A percentile compares a stretch with the other conserved stretches of the same genome.
These are phyloP conservation scores for Campylomormyrus tamandua DNA, from an alignment of 2,113 vertebrate species.

Conservation along the genomic window DNA sequence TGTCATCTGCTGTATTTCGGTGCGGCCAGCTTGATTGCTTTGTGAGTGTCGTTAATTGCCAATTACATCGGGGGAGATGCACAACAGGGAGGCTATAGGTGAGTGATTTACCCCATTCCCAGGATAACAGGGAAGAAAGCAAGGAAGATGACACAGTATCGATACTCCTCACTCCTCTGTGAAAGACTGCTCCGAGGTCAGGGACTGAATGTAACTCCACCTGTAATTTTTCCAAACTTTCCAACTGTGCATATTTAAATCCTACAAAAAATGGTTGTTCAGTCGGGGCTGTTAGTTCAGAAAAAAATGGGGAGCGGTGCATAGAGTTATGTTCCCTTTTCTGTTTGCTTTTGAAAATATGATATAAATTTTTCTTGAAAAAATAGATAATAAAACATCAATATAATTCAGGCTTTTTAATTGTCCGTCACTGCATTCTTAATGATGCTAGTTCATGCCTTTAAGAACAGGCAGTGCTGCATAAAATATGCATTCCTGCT, in stretches of 20 bases:
- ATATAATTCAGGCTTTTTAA: not conserved
- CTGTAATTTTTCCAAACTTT: not conserved
- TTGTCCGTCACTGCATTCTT: not conserved
- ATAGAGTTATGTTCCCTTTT: not conserved
- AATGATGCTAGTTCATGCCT: not conserved
- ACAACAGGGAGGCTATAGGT: conserved; percentile 28
- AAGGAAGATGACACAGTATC: not conserved
- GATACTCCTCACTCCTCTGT: not conserved
- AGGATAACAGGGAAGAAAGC: not conserved
- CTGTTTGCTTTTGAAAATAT: not conserved
- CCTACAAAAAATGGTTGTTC: not conserved
- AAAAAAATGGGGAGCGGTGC: not conserved
- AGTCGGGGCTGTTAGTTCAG: not conserved
- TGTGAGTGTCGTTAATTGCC: conserved; percentile 60
- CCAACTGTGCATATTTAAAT: not conserved
- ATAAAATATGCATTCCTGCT: not conserved
- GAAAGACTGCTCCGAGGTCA: not conserved
- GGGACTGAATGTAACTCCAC: not conserved
- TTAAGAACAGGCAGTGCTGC: not conserved
- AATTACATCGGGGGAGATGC: conserved; percentile 50
- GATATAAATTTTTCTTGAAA: not conserved
- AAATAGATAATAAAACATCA: not conserved
- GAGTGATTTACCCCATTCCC: conserved; percentile 12
- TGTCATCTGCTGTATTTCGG: conserved; percentile 46
- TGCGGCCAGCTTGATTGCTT: conserved; percentile 57